phyloP scores from a whole-genome alignment of 2,113 vertebrate species.

The Microcebus ravelobensis region DNA sequence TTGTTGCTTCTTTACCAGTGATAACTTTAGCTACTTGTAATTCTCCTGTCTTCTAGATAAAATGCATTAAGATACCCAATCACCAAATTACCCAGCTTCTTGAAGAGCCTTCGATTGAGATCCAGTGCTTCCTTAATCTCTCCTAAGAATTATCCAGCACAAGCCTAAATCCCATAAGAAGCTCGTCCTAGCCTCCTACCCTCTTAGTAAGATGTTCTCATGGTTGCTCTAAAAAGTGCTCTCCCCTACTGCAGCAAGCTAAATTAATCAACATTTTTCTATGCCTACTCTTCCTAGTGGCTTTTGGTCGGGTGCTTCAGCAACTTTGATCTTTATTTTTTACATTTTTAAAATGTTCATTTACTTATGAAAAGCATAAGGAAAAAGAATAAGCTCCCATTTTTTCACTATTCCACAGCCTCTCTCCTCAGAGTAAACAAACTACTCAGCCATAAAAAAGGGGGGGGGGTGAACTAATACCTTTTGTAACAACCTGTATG shows the following conservation, averaged over 20 bases:
- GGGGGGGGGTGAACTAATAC: too few relatives aligned
- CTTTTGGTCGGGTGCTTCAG: background rate
- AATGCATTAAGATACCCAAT: background rate
- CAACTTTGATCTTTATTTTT: background rate
- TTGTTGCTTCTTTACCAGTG: background rate
- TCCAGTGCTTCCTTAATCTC: background rate
- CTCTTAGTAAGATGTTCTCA: rapidly evolving
- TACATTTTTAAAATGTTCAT: background rate
- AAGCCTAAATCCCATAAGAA: background rate
- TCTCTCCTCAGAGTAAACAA: background rate
- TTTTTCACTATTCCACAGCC: background rate
- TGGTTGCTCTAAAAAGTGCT: background rate
- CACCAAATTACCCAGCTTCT: background rate
- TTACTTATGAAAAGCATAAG: background rate
- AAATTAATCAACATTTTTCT: background rate
- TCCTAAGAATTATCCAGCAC: background rate
- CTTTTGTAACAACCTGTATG: too few relatives aligned
- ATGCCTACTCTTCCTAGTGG: background rate
- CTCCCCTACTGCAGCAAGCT: background rate
- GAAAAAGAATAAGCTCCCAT: background rate
- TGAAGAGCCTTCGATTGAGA: background rate
- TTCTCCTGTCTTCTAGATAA: background rate
- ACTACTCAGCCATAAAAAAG: background rate
- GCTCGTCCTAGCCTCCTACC: background rate
- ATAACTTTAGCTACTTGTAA: background rate